Evolutionary conservation across 2,888 invertebrate genomes (phyloP).

Genomic region (Flabesymbios commensalis): DNA sequence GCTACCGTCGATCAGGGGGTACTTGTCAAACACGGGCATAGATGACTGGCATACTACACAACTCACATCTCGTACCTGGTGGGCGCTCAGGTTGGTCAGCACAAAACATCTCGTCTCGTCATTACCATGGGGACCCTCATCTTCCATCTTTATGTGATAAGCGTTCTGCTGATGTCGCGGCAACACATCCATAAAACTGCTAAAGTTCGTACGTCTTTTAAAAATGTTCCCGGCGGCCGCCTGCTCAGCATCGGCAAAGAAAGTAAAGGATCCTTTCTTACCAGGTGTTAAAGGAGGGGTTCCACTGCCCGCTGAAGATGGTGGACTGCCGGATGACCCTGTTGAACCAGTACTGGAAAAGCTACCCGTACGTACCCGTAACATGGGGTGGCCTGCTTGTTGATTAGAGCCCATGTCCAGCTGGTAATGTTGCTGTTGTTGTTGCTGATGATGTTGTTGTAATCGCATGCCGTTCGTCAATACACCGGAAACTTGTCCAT

Average conservation of each 20-base stretch:
- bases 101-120: constrained; percentile 97
- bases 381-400: constrained; percentile 20
- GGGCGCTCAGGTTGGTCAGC: constrained; percentile 88
- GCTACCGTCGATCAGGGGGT: constrained; percentile 95
- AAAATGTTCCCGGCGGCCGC: constrained; percentile 70
- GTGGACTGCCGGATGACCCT: constrained; percentile 62
- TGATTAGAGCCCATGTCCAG: no score
- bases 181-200: constrained; percentile 73
- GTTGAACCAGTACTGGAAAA: constrained; percentile 54
- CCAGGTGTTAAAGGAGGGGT: constrained; percentile 62
- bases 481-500: not conserved
- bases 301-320: constrained; percentile 69
- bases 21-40: constrained; percentile 89
- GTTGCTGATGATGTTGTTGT: not conserved
- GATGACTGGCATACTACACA: constrained; percentile 82
- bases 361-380: constrained; percentile 56
- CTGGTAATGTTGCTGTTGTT: constrained; percentile 7
- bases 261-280: constrained; percentile 71
- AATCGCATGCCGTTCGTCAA: not conserved
- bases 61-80: constrained; percentile 76
- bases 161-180: constrained; percentile 96
- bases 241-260: constrained; percentile 78
- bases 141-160: constrained; percentile 99
- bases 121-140: constrained; percentile 97
- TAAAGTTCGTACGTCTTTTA: constrained; percentile 90